phyloP scores from a whole-genome alignment of 2,888 invertebrate species.

The Rhagophthalmus giganteus region DNA sequence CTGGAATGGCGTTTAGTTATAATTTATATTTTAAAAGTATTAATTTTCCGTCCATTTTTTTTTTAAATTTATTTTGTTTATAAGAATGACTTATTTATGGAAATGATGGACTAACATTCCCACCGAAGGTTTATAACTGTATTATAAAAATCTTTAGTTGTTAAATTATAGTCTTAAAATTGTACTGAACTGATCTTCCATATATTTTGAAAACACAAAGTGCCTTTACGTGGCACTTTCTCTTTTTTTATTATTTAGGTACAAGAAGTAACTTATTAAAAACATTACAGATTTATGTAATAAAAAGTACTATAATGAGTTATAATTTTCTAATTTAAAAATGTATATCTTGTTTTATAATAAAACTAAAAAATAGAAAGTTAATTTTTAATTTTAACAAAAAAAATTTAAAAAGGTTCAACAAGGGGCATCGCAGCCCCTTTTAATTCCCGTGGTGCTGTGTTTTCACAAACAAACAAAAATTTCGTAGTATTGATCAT shows the following conservation, averaged over 20 bases:
- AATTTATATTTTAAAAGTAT: conserved; percentile 9
- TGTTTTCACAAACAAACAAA: too few species aligned
- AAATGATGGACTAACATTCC: too few species aligned
- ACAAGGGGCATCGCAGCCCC: neutral
- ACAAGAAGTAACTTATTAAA: neutral
- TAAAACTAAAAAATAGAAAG: conserved; percentile 5
- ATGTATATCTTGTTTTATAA: conserved; percentile 19
- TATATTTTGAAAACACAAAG: conserved; percentile 8
- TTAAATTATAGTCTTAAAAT: conserved; percentile 3
- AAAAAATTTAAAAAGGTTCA: too few species aligned
- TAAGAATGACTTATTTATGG: too few species aligned
- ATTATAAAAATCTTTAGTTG: too few species aligned
- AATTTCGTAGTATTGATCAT: too few species aligned
- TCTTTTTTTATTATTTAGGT: too few species aligned
- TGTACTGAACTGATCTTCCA: conserved; percentile 22
- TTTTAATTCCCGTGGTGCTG: too few species aligned
- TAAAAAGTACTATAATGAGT: conserved; percentile 6
- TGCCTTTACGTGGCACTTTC: conserved; percentile 32
- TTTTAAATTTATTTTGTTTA: conserved; percentile 7
- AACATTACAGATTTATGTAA: conserved; percentile 2
- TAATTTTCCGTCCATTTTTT: conserved; percentile 21
- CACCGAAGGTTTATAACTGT: too few species aligned
- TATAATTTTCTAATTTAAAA: conserved; percentile 13
- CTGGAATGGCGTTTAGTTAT: too few species aligned
- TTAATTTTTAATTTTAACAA: neutral